A percentile compares a stretch with the other conserved stretches of the same genome.
phyloP scores from a whole-genome alignment of 2,113 vertebrate genomes.

The Otis tarda region DNA sequence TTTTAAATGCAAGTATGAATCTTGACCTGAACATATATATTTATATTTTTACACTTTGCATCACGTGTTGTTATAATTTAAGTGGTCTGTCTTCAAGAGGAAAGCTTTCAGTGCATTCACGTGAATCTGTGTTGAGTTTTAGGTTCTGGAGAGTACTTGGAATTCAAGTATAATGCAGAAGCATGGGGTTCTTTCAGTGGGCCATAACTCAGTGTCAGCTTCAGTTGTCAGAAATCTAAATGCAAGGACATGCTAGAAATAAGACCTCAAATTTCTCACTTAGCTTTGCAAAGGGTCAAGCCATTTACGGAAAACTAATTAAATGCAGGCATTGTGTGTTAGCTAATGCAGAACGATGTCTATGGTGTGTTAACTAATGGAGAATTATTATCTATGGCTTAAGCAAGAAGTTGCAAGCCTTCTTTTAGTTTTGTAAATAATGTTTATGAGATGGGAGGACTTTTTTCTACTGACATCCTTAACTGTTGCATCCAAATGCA shows the following conservation, averaged over 20 bases:
- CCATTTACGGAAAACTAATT: background rate
- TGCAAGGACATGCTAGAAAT: background rate
- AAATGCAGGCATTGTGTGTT: rapidly evolving
- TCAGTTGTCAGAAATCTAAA: background rate
- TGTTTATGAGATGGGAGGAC: background rate
- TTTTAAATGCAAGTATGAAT: background rate
- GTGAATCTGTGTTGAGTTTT: background rate
- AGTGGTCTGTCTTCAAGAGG: background rate
- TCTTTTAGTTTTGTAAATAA: background rate
- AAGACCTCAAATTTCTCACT: background rate
- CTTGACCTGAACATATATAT: background rate
- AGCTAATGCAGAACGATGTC: background rate
- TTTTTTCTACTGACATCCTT: background rate
- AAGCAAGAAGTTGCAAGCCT: background rate
- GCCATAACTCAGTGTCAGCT: background rate
- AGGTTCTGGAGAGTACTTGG: background rate
- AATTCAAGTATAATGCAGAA: background rate
- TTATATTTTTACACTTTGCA: background rate
- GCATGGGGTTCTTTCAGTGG: background rate
- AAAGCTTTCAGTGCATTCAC: background rate
- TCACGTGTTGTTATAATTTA: background rate
- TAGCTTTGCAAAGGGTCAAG: background rate
- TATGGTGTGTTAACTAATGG: background rate
- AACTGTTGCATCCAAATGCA: background rate
- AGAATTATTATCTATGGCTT: background rate